phyloP scores from a whole-genome alignment of 2,113 vertebrate genomes.

The Lasiurus borealis region DNA sequence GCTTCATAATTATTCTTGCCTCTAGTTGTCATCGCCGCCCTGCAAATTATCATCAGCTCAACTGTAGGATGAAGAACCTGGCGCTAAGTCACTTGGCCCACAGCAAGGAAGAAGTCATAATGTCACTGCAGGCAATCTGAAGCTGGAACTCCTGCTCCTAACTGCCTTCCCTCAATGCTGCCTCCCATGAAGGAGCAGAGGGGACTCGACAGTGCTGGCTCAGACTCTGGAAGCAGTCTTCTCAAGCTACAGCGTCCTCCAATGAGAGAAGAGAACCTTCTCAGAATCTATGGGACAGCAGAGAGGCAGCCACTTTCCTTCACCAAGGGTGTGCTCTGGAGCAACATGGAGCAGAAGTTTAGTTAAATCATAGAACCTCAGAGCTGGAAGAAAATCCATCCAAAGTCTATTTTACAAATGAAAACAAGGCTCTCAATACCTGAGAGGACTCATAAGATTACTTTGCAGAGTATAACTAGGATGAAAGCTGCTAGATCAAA shows the following conservation, averaged over 20 bases:
- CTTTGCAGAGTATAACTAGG: background rate
- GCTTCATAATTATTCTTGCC: background rate
- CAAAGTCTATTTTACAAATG: background rate
- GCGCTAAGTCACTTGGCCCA: background rate
- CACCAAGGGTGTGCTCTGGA: background rate
- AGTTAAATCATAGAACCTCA: background rate
- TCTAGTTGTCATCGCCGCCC: background rate
- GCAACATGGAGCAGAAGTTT: background rate
- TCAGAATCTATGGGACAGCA: background rate
- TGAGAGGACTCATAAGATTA: background rate
- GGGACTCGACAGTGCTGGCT: background rate
- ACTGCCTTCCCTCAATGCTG: fast-evolving
- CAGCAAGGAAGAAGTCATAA: background rate
- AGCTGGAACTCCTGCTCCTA: background rate
- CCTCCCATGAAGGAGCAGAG: background rate
- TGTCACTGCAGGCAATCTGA: background rate
- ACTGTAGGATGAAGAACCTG: background rate
- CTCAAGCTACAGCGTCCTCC: background rate
- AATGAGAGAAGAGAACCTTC: background rate
- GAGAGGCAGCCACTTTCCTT: background rate
- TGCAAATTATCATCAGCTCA: background rate
- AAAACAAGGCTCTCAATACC: background rate
- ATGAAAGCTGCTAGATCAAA: background rate
- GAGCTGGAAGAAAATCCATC: background rate
- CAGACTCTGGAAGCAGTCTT: background rate